Evolutionary conservation across 2,888 invertebrate genomes (phyloP), one percentile per base, ranked within the genome.

Genomic region (Catocala fraxini): DNA sequence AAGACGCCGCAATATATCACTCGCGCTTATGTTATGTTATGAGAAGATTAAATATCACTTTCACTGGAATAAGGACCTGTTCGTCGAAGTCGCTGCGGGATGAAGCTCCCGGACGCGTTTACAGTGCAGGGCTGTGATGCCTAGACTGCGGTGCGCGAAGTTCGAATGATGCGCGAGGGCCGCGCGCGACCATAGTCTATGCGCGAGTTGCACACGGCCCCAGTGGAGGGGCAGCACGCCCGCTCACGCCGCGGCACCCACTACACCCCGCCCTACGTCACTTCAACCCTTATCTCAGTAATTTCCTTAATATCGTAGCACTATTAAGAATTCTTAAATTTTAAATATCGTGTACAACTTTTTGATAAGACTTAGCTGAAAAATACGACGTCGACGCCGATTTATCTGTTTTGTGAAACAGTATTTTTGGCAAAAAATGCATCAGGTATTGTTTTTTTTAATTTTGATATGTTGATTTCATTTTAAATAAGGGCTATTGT

Each of bases 81-180:
- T 94, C 93, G 94, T 93, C 85, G 91, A 91, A 77, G 85, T 93
- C 93, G 93, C 84, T 90, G 92, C 91, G 92, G 92, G 94, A 94
- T 90, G 89, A 85, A 86, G 85, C 90, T 94, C 94, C 85, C 94
- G 91, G 83, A 88, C 93, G 92, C 93, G 93, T 93, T 72, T 90
- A 87, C 89, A 91, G 92, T 92, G 78, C 89, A 88, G 89, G 92
- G 90, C 92, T 86, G 79, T 81, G 88, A 75, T 93, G 92, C 94
- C 93, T 72, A 90, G 90, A 93, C 94, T 93, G 93, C 81, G 90
- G 88, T 90, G 90, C 93, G 93, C 92, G 91, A 91, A 88, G 91
- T 91, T 94, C 94, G 94, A 94, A 90, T 94, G 94, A 85, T 92
- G 91, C 90, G 91, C 88, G 89, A 90, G 91, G 90, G 90, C 92